A percentile compares a stretch with the other conserved stretches of the same genome.
These are phyloP conservation scores for Paralichthys olivaceus DNA, from an alignment of 2,113 vertebrate species.

Conservation along the genomic window DNA sequence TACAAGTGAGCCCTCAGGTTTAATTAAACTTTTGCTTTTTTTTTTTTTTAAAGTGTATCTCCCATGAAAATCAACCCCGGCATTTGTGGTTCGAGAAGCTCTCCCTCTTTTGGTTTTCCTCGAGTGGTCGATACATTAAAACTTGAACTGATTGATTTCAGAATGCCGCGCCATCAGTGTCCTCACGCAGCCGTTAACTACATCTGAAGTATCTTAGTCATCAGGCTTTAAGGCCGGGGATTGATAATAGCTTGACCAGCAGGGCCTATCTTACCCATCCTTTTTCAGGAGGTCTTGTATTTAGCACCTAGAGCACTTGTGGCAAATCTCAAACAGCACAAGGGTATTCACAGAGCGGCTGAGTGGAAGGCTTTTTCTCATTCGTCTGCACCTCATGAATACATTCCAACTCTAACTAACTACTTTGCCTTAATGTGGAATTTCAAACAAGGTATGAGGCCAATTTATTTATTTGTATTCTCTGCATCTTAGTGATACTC, in stretches of 20 bases:
- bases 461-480: conserved; percentile 86
- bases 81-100: conserved; percentile 80
- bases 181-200: conserved; percentile 76
- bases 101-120: conserved; percentile 74
- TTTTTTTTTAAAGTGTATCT: conserved; percentile 71
- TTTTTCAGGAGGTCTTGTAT: conserved; percentile 83
- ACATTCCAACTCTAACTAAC: conserved; percentile 82
- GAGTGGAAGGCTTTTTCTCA: conserved; percentile 83
- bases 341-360: conserved; percentile 81
- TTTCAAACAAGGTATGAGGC: conserved; percentile 80
- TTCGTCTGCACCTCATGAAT: conserved; percentile 81
- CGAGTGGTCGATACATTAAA: conserved; percentile 85
- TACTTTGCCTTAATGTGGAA: conserved; percentile 83
- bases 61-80: conserved; percentile 76
- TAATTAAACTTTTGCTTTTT: conserved; percentile 84
- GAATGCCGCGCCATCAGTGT: conserved; percentile 81
- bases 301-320: conserved; percentile 81
- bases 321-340: conserved; percentile 81
- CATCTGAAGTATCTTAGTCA: conserved; percentile 85
- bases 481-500: conserved; percentile 75
- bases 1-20: conserved; percentile 81
- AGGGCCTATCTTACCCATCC: conserved; percentile 84
- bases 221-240: conserved; percentile 80
- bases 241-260: conserved; percentile 86
- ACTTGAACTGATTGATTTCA: conserved; percentile 87